Evolutionary conservation across 2,113 vertebrate genomes (phyloP).

Genomic region (Hystrix cristata): DNA sequence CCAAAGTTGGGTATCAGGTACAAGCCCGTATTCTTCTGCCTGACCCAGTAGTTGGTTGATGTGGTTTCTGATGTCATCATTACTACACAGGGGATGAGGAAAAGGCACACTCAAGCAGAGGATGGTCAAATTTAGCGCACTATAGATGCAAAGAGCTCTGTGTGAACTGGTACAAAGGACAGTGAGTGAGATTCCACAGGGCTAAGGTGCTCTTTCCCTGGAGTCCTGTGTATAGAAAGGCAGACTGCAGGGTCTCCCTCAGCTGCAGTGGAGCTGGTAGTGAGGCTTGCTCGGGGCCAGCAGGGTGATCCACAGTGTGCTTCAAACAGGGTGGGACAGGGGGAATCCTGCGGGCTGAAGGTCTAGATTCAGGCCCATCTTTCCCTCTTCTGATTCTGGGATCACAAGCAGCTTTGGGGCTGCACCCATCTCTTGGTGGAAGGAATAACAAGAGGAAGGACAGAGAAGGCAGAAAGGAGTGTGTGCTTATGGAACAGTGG

Average conservation of each 20-base stretch:
- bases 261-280: background rate
- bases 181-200: background rate
- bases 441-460: constrained; percentile 32
- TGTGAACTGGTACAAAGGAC: background rate
- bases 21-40: background rate
- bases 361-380: background rate
- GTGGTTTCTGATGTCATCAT: constrained; percentile 44
- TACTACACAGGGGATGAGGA: background rate
- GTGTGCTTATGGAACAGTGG: background rate
- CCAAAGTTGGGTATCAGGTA: background rate
- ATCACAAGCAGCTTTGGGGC: constrained; percentile 26
- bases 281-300: background rate
- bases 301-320: background rate
- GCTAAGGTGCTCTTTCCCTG: background rate
- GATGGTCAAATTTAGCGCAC: constrained; percentile 21
- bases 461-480: background rate
- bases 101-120: constrained; percentile 8
- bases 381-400: constrained; percentile 28
- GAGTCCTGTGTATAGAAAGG: background rate
- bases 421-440: background rate
- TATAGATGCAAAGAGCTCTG: background rate
- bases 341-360: constrained; percentile 20
- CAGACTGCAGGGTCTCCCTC: background rate
- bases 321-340: background rate
- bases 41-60: background rate